Evolutionary conservation across 2,113 vertebrate species (phyloP).

Genomic region (Maccullochella peelii): DNA sequence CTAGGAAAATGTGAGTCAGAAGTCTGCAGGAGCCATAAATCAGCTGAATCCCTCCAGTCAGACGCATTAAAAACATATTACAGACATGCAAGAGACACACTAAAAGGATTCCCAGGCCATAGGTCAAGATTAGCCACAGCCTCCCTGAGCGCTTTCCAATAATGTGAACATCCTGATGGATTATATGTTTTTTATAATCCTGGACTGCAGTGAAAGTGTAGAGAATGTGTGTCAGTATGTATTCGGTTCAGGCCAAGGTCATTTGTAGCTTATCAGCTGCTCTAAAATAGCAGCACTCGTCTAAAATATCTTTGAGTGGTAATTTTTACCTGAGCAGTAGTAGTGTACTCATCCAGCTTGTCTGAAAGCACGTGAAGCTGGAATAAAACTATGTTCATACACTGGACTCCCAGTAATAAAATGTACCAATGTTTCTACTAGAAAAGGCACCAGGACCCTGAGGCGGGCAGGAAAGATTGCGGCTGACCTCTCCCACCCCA

Average conservation of each 20-base stretch:
- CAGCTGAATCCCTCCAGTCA: constrained; percentile 52
- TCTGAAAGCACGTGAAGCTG: background rate
- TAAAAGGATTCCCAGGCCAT: constrained; percentile 33
- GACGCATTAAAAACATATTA: constrained; percentile 59
- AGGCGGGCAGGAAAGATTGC: too few species aligned
- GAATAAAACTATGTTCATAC: background rate
- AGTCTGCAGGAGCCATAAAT: constrained; percentile 30
- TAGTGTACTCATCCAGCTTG: background rate
- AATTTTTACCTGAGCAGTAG: constrained; percentile 1
- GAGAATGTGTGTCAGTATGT: constrained; percentile 56
- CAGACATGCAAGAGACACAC: constrained; percentile 27
- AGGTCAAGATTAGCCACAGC: constrained; percentile 55
- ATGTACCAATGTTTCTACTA: background rate
- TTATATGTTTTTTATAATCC: constrained; percentile 62
- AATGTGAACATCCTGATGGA: constrained; percentile 52
- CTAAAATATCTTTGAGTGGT: constrained; percentile 26
- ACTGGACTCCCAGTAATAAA: background rate
- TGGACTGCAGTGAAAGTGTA: constrained; percentile 34
- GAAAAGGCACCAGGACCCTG: background rate
- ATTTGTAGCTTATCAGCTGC: constrained; percentile 34
- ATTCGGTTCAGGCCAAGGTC: constrained; percentile 50
- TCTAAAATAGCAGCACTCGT: constrained; percentile 44
- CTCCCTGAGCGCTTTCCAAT: constrained; percentile 50
- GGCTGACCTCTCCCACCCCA: too few species aligned
- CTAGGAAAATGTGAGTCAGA: constrained; percentile 27